Base-by-base conservation (phyloP, 2,888 invertebrate genomes). In the Pachymerium ferrugineum region DNA sequence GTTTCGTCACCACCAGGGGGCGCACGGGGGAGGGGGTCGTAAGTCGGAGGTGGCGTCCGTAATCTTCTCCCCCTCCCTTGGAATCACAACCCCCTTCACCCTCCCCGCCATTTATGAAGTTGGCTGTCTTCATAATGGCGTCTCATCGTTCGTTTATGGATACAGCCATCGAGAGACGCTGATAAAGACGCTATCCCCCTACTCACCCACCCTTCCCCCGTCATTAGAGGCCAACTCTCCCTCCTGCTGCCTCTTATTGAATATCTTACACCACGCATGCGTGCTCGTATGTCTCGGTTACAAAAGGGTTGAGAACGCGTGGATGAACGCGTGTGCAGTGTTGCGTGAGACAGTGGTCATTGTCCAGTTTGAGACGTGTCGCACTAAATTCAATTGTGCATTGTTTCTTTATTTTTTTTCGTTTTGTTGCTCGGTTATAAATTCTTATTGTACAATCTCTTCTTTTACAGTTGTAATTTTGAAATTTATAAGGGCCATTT, bases 41-140 rank as follows among this genome's bases (percentile, higher is more conserved):
- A 47, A 47, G 47, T 47, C 47, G 47, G 47, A 47, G 47, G 47
- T 47, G 47, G 47, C 47, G 47, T 47, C 47, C 47, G 47, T 47
- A 47, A 47, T 47, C 47, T 47, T 47, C 47, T 47, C 47, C n/a
- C 47, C 19, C 6, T n/a, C 22, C 47, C 47, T n/a, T n/a, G n/a
- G n/a, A n/a, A n/a, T n/a, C n/a, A n/a, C n/a, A n/a, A n/a, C n/a
- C n/a, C n/a, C n/a, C n/a, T n/a, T 22, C 19, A 6, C 16, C 47
- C 19, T 2, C 47, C 16, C 12, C 16, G 42, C 47, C 47, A 47
- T 47, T 47, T 47, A 47, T 47, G 47, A 47, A 47, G 47, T 47
- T 47, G 47, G 47, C 47, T 47, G 47, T 47, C 47, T 47, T 47
- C 47, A 47, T 47, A 47, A 47, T 47, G 47, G 47, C 47, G 47